These are phyloP conservation scores for Hecatera dysodea DNA, from an alignment of 2,888 invertebrate genomes.

Conservation along the genomic window DNA sequence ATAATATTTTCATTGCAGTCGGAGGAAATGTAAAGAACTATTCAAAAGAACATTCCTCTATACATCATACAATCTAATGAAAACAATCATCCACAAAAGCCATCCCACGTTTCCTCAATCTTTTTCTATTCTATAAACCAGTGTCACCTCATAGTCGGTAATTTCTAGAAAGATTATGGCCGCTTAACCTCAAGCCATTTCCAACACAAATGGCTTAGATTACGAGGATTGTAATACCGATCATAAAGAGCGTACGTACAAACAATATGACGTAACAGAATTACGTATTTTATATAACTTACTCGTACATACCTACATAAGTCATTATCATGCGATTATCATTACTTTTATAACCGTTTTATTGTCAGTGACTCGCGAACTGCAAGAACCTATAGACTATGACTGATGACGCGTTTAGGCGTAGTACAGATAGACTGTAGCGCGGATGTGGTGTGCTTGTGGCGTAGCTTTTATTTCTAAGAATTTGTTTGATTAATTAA, in stretches of 20 bases:
- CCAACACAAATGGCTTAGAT: conserved; percentile 35
- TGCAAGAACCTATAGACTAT: conserved; percentile 42
- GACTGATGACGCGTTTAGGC: conserved; percentile 31
- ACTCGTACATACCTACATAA: background rate
- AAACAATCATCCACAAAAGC: too few relatives aligned
- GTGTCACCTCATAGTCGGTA: conserved; percentile 24
- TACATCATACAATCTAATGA: too few relatives aligned
- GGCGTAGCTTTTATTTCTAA: background rate
- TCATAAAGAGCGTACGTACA: conserved; percentile 36
- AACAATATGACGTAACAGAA: conserved; percentile 44
- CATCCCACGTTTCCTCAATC: background rate
- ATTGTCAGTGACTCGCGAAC: conserved; percentile 43
- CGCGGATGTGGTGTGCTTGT: background rate
- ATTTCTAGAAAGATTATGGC: conserved; percentile 34
- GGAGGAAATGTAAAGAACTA: too few relatives aligned
- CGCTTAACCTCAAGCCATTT: conserved; percentile 47
- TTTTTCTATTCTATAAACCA: background rate
- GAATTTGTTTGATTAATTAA: too few relatives aligned
- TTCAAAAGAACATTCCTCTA: too few relatives aligned
- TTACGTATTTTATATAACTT: conserved; percentile 36
- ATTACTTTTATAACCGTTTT: conserved; percentile 52
- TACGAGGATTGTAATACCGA: conserved; percentile 45
- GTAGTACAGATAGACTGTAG: conserved; percentile 4
- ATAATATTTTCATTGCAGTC: too few relatives aligned
- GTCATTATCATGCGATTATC: conserved; percentile 58